A percentile compares a stretch with the other conserved stretches of the same genome.
Conservation (phyloP, 2,113 vertebrate genomes). For the Pluvianellus socialis region DNA sequence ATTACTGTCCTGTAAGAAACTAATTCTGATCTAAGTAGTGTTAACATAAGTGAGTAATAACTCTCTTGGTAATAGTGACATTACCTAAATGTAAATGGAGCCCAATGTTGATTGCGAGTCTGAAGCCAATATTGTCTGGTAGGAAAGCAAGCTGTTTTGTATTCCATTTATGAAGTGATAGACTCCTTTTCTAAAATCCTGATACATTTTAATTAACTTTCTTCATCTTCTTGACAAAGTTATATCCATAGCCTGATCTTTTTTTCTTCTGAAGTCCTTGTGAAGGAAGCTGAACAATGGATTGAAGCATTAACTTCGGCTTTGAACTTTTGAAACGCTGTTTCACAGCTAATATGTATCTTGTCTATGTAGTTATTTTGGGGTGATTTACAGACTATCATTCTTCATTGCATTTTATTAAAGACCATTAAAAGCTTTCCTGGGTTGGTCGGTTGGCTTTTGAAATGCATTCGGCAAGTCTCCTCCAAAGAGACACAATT, state of each 20-base stretch:
- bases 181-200: neutral
- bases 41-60: neutral
- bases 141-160: neutral
- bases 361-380: neutral
- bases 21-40: neutral
- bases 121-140: neutral
- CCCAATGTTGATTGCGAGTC: neutral
- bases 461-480: neutral
- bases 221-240: neutral
- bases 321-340: neutral
- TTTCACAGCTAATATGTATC: neutral
- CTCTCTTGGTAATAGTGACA: neutral
- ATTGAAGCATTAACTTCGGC: neutral
- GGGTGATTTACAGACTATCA: neutral
- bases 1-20: neutral
- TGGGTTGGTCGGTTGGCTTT: neutral
- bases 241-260: neutral
- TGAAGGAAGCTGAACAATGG: neutral
- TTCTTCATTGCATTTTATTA: neutral
- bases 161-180: neutral
- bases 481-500: neutral
- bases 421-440: neutral
- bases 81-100: neutral
- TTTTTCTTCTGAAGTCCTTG: neutral
- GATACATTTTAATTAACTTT: constrained; percentile 2